Evolutionary conservation across 2,797 vertebrate genomes (phyloP), one percentile per base, ranked within the genome.

Genomic region (Rhabdomys pumilio): DNA sequence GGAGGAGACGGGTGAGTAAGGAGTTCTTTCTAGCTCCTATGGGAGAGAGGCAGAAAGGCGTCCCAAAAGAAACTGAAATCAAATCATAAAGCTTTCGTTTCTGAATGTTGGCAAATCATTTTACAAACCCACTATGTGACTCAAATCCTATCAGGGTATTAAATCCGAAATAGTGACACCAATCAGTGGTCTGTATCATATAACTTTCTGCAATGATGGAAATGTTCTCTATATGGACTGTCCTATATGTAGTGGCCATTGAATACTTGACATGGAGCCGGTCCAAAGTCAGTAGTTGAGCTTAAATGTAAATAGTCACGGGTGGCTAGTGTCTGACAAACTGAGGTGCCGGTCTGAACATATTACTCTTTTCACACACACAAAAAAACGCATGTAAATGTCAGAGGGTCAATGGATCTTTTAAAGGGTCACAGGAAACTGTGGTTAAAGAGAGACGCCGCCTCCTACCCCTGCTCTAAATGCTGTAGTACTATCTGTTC

Each of bases 1-100:
- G 0, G 44, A 31, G 0, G 0, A 13, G 44, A 61, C 12, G 2
- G 29, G 0, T 34, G 19, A 31, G 20, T 41, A 8, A 31, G 67
- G 44, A 67, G 41, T 5, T 61, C 59, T 4, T 34, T 57, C 24
- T 26, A 22, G 65, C 34, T 20, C 19, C 72, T 55, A 38, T 57
- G 14, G 31, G 31, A 44, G 41, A 53, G 44, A 81, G 50, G n/a
- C 44, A 50, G 79, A 59, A n/a, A 47, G 44, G 44, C 80, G 59
- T 86, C 55, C 81, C 55, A 0, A 14, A 61, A 55, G 44, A 81
- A 93, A 90, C 59, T 31, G 14, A 31, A 12, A 84, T 80, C 47
- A 15, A 26, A 41, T 19, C 41, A 76, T 44, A 41, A 26, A 81
- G 79, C 47, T 89, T 90, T 93, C 34, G 2, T 90, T 90, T 86